These are phyloP conservation scores for Antennarius maculatus DNA, from an alignment of 2,797 vertebrate species.

Conservation along the genomic window DNA sequence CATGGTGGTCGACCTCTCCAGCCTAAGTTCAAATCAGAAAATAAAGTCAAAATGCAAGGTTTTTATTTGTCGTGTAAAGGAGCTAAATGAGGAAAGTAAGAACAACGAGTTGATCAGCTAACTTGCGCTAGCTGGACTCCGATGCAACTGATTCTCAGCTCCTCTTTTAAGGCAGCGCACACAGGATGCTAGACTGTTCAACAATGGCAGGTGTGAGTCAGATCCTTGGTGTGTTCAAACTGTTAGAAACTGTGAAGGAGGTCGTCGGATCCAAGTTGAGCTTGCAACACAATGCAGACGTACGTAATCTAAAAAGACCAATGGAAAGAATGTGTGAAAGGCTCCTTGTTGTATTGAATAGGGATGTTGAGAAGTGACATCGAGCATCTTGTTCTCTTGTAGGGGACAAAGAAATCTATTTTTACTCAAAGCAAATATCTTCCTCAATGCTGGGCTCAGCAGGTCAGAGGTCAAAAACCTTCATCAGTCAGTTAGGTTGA, in stretches of 20 bases:
- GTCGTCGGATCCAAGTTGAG: not conserved
- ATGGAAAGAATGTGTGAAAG: too few relatives aligned
- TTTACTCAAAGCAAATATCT: too few relatives aligned
- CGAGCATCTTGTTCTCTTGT: too few relatives aligned
- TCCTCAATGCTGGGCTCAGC: too few relatives aligned
- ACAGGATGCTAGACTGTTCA: not conserved
- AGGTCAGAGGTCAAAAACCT: not conserved
- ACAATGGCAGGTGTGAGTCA: not conserved
- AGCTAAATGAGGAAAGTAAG: not conserved
- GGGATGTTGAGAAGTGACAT: too few relatives aligned
- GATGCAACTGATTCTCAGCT: slow-evolving; percentile 13
- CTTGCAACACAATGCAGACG: not conserved
- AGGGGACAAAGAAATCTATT: too few relatives aligned
- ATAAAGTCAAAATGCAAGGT: not conserved
- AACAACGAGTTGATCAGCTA: not conserved
- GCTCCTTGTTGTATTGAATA: too few relatives aligned
- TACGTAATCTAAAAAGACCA: too few relatives aligned
- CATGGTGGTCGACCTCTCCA: slow-evolving; percentile 19
- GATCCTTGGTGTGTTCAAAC: not conserved
- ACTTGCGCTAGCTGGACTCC: slow-evolving; percentile 8
- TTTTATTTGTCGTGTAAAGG: not conserved
- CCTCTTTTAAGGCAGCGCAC: slow-evolving; percentile 18
- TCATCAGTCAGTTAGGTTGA: not conserved
- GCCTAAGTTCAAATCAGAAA: slow-evolving; percentile 7
- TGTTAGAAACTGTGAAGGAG: not conserved